Evolutionary conservation across 2,113 vertebrate genomes (phyloP).

Genomic region (Hippocampus comes): DNA sequence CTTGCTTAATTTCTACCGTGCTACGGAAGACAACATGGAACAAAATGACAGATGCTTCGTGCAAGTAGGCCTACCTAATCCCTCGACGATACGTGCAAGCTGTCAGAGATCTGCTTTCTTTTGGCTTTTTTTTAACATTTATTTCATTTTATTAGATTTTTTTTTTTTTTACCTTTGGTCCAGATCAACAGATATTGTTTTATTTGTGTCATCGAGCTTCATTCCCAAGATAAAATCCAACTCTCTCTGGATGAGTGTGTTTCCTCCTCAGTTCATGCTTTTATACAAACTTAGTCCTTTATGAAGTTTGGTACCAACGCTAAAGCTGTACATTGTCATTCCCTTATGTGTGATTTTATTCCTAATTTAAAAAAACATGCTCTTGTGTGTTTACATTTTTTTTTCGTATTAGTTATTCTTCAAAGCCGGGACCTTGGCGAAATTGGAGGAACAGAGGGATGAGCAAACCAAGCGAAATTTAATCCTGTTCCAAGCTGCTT

Average conservation of each 20-base stretch:
- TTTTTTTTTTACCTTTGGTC: conserved; percentile 54
- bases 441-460: conserved; percentile 91
- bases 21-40: background rate
- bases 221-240: conserved; percentile 38
- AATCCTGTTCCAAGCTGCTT: conserved; percentile 87
- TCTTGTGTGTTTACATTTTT: conserved; percentile 1
- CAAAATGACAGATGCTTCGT: background rate
- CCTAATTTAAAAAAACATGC: background rate
- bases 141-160: too few species aligned
- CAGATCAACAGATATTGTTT: conserved; percentile 50
- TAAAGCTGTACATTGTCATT: conserved; percentile 1
- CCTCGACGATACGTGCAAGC: conserved; percentile 23
- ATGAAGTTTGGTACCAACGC: conserved; percentile 17
- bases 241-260: conserved; percentile 53
- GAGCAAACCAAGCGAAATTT: conserved; percentile 88
- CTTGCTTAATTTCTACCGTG: background rate
- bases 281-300: conserved; percentile 31
- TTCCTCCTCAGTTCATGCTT: conserved; percentile 54
- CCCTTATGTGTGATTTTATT: background rate
- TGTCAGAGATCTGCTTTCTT: conserved; percentile 27
- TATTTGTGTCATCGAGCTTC: conserved; percentile 41
- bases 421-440: conserved; percentile 86
- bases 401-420: conserved; percentile 84
- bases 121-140: background rate
- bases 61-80: conserved; percentile 19